Percentiles rank a stretch among this genome's conserved stretches.
These are phyloP conservation scores for Crocidura indochinensis DNA, from an alignment of 2,797 vertebrate species.

Conservation along the genomic window DNA sequence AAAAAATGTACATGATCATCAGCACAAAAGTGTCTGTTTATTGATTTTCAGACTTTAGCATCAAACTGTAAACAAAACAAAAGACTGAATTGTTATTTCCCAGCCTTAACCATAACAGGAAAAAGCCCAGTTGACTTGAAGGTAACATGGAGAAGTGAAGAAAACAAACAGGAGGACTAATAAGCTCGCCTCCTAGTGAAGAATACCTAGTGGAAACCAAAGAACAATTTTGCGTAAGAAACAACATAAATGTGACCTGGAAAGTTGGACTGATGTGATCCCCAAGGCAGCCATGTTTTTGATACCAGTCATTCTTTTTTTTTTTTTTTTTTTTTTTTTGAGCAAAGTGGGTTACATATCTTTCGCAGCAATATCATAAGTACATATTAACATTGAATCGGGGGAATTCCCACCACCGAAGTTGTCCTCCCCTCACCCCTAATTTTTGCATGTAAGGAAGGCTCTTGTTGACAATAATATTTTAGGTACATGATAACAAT, in stretches of 20 bases:
- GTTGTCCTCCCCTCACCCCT: too few relatives aligned
- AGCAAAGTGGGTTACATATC: too few relatives aligned
- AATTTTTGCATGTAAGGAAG: too few relatives aligned
- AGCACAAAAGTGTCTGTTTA: constrained; percentile 61
- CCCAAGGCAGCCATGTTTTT: too few relatives aligned
- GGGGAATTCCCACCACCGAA: too few relatives aligned
- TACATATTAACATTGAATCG: too few relatives aligned
- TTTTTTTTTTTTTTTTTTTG: too few relatives aligned
- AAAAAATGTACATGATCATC: constrained; percentile 46
- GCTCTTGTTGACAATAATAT: too few relatives aligned
- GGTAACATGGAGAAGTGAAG: rapidly evolving
- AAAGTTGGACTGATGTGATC: background rate
- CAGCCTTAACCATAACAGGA: constrained; percentile 52
- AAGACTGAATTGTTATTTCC: constrained; percentile 37
- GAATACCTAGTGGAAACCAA: background rate
- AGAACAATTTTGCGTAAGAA: background rate
- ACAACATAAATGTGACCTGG: background rate
- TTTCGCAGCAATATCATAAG: too few relatives aligned
- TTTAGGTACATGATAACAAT: too few relatives aligned
- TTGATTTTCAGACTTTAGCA: constrained; percentile 68
- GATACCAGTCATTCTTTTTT: too few relatives aligned
- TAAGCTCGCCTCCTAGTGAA: background rate
- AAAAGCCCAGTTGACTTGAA: background rate
- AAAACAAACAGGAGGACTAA: background rate
- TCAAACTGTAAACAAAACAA: constrained; percentile 67